These are phyloP conservation scores for Neopipo cinnamomea DNA, from an alignment of 2,113 vertebrate genomes.

Conservation along the genomic window DNA sequence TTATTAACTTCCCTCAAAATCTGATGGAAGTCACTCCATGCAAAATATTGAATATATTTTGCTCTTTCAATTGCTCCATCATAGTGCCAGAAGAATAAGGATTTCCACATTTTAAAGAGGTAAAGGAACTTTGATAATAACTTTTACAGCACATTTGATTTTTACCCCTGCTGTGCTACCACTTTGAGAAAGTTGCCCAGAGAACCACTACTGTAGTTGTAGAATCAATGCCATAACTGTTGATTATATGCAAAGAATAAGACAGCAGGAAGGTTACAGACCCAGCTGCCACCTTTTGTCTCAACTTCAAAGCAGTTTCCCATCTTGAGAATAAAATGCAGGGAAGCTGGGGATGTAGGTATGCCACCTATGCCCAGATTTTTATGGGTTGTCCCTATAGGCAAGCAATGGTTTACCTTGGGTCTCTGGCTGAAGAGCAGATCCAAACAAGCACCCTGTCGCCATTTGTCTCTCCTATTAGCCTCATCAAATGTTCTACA, in stretches of 20 bases:
- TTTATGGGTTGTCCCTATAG: background rate
- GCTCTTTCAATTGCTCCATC: background rate
- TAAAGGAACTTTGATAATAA: background rate
- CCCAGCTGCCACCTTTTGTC: background rate
- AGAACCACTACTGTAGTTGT: background rate
- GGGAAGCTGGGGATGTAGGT: background rate
- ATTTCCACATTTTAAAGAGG: conserved; percentile 43
- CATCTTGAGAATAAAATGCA: background rate
- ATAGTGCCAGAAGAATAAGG: conserved; percentile 20
- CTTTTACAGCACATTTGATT: background rate
- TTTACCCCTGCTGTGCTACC: background rate
- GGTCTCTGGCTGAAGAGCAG: background rate
- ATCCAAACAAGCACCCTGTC: background rate
- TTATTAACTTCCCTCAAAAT: conserved; percentile 68
- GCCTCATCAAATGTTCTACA: background rate
- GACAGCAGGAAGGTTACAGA: background rate
- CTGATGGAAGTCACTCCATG: conserved; percentile 46
- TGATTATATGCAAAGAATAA: background rate
- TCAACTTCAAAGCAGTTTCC: background rate
- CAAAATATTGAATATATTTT: conserved; percentile 60
- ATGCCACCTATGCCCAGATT: background rate
- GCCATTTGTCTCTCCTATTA: background rate
- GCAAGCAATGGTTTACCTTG: background rate
- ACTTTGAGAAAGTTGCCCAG: background rate
- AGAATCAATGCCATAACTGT: background rate